Evolutionary conservation across 23 tunicate species (phyloP), one percentile per base, ranked within the genome.

Genomic region (Ascidia mentula): DNA sequence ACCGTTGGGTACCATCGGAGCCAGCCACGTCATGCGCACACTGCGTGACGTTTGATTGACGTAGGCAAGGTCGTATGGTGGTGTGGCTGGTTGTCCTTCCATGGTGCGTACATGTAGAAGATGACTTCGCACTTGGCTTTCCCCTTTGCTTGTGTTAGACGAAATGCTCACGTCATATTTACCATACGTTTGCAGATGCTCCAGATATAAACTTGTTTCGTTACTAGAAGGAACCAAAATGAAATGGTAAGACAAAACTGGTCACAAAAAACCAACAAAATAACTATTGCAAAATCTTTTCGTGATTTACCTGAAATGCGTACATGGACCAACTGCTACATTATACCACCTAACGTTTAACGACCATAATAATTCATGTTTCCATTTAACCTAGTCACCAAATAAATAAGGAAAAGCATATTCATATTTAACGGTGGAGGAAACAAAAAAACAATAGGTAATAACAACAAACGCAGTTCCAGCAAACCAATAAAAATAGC

Each of bases 81-180:
- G 95, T 30, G 95, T 78, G 59, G 78, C 85, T 12, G 95, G 95
- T 39, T 89, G 88, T 12, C 88, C 95, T 69, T 89, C 88, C 69
- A 59, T 75, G 36, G 85, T 79, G 5, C 75, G 80, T 5, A 85
- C 87, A 53, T 26, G 46, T 12, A 89, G 22, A 0, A 79, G 82
- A 20, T 39, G 32, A 45, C 95, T 89, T 13, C 60, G 40, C 0
- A 53, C 0, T 1, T 20, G 36, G 0, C 95, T 75, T 28, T 72
- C 72, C 40, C 95, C 95, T 30, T 60, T 53, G 24, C 85, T 73
- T 0, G 95, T 89, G 36, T 87, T 84, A 36, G 88, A 45, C 26
- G 95, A 30, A 34, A 89, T 40, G 0, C 40, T 59, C 36, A 89
- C 69, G 42, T 39, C 36, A 75, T 89, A 89, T 36, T 59, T 39